Conservation (phyloP, 2,113 vertebrate species). For the Hipposideros armiger region DNA sequence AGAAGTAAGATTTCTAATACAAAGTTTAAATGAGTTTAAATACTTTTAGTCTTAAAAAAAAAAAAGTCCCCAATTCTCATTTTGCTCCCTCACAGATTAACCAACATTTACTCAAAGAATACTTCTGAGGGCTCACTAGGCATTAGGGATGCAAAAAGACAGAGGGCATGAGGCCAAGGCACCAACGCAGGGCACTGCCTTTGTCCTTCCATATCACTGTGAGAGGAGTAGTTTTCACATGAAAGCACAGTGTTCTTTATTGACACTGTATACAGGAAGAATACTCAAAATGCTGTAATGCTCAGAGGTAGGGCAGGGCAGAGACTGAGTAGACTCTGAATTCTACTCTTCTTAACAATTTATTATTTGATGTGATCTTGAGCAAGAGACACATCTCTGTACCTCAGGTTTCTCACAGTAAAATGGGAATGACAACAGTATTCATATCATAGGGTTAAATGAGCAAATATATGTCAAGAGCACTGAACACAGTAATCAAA, state of each 20-base stretch:
- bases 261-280: neutral
- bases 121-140: neutral
- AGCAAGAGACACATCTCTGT: neutral
- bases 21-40: slow-evolving; percentile 24
- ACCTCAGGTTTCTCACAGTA: neutral
- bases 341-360: slow-evolving; percentile 30
- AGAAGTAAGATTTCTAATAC: slow-evolving; percentile 45
- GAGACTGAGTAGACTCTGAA: neutral
- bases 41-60: neutral
- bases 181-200: neutral
- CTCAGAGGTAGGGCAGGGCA: neutral
- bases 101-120: neutral
- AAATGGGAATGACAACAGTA: neutral
- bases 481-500: neutral
- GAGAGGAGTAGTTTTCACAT: neutral
- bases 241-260: neutral
- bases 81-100: neutral
- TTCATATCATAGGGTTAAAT: neutral
- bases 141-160: neutral
- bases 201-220: neutral
- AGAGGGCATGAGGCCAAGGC: neutral
- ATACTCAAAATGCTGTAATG: neutral
- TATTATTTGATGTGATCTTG: neutral
- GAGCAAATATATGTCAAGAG: neutral
- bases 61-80: neutral